Base-by-base conservation (phyloP, 2,113 vertebrate genomes). In the Aleadryas rufinucha region DNA sequence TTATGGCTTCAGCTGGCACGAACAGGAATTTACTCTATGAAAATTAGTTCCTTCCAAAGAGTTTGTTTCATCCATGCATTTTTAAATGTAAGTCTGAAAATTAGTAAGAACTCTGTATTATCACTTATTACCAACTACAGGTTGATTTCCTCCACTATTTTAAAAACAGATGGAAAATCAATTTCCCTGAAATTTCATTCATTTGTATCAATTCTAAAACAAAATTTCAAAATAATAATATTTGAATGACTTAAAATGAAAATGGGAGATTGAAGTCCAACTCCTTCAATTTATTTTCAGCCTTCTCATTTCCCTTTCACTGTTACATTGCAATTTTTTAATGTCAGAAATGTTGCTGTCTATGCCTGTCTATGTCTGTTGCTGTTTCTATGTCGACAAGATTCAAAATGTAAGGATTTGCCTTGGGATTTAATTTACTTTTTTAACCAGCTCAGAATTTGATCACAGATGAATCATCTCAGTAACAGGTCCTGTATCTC, bases 1-100 rank as follows among this genome's bases (percentile, higher is more conserved):
- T 96, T 96, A 93, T 45, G 52, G 47, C 50, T 95, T 90, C 91
- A 89, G 52, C 56, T 95, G 72, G 56, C 54, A 84, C 45, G 72
- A 84, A 17, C 7, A 74, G 35, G 47, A 61, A 84, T 92, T 89
- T 63, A 30, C 45, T 89, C 71, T 84, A 14, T 81, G 59, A 30
- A 93, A 49, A 94, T 96, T 53, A 84, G 11, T 70, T 66, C 27
- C 56, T 93, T 70, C 19, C 80, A 92, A 81, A 86, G 75, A 35
- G 11, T 63, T 90, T 47, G 10, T 85, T 90, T 90, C 60, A 47
- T 59, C 83, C 31, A 10, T 37, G 33, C 30, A 69, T n/a, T 71
- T 88, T 78, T 18, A 77, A 88, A 78, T 39, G 47, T 13, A 74
- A 66, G 18, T 89, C 84, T 89, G 52, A 92, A 88, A 56, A 61